Percentiles rank a stretch among this genome's conserved stretches.
These are phyloP conservation scores for Hybos culiciformis DNA, from an alignment of 2,888 invertebrate species.

Conservation along the genomic window DNA sequence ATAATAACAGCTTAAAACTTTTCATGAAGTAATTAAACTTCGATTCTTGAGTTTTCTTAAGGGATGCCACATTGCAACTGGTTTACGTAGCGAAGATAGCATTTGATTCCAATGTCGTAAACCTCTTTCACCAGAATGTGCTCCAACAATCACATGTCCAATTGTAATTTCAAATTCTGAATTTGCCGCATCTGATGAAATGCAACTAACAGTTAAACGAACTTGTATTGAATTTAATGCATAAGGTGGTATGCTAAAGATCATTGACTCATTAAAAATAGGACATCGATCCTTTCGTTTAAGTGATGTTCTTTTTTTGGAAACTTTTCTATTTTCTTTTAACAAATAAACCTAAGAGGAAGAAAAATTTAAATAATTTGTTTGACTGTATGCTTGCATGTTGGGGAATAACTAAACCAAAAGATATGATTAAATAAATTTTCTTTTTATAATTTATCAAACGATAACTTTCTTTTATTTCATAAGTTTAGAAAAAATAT, in stretches of 20 bases:
- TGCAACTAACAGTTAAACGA: conserved; percentile 48
- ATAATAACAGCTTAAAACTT: too few species aligned
- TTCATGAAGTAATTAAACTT: too few species aligned
- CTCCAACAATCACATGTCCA: conserved; percentile 67
- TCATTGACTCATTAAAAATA: conserved; percentile 74
- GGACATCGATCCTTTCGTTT: conserved; percentile 62
- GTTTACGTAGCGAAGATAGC: conserved; percentile 63
- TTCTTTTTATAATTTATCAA: too few species aligned
- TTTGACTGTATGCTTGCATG: too few species aligned
- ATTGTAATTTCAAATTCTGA: conserved; percentile 42
- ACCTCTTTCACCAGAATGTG: conserved; percentile 55
- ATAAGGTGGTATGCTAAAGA: conserved; percentile 64
- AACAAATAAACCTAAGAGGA: conserved; percentile 56
- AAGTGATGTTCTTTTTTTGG: conserved; percentile 66
- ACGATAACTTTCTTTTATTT: too few species aligned
- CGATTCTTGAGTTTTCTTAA: too few species aligned
- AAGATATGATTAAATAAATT: too few species aligned
- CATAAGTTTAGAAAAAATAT: too few species aligned
- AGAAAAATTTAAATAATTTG: not conserved
- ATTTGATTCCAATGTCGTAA: conserved; percentile 73
- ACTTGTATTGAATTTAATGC: conserved; percentile 57
- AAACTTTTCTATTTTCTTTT: conserved; percentile 66
- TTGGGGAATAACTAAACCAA: too few species aligned
- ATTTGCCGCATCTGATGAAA: conserved; percentile 8
- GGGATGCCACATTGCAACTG: conserved; percentile 76